phyloP scores from a whole-genome alignment of 2,113 vertebrate genomes.

The Psittacara wagleri region DNA sequence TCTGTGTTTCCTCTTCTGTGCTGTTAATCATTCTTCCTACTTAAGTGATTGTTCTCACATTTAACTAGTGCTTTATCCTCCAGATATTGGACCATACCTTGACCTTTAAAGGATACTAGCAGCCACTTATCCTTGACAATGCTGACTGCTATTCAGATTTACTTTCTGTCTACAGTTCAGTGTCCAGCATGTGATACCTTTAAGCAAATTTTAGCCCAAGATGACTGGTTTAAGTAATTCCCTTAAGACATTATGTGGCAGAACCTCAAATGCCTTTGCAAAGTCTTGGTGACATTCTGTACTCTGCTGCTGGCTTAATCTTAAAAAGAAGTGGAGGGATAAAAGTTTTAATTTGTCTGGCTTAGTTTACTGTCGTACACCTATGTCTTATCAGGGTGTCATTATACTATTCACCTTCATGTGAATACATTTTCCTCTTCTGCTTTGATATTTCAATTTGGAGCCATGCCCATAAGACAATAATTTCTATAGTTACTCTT shows the following conservation, averaged over 20 bases:
- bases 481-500: constrained; percentile 31
- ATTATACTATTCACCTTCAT: neutral
- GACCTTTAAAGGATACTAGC: neutral
- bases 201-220: neutral
- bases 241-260: neutral
- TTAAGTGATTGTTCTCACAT: neutral
- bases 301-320: neutral
- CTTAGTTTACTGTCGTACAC: neutral
- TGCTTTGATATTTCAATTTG: neutral
- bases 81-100: neutral
- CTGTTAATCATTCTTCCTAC: neutral
- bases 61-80: neutral
- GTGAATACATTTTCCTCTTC: neutral
- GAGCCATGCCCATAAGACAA: neutral
- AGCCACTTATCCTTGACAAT: neutral
- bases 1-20: neutral
- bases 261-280: neutral
- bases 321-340: neutral
- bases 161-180: neutral
- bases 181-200: neutral
- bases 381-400: neutral
- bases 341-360: neutral
- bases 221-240: neutral
- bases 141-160: constrained; percentile 1
- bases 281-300: neutral